Conservation (phyloP, 1,140 invertebrate species). For the Ips nitidus region DNA sequence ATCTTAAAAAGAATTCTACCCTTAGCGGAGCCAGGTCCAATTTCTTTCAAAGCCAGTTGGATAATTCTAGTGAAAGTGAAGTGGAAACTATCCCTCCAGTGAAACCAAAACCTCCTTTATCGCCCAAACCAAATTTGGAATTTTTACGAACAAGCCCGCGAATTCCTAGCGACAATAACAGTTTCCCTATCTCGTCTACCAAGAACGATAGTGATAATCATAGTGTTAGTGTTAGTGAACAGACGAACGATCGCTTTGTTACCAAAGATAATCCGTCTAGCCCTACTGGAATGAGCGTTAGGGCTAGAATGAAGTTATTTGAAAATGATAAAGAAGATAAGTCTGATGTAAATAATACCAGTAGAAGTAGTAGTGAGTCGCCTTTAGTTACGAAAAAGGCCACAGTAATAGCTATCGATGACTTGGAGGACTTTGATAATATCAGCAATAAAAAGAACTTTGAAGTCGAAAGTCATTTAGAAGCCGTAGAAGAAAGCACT, state of each 20-base stretch:
- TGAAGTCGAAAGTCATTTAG: slow-evolving; percentile 7
- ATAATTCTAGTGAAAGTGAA: slow-evolving; percentile 34
- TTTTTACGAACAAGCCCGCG: neutral
- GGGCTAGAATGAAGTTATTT: slow-evolving; percentile 46
- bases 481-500: slow-evolving; percentile 2
- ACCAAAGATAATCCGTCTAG: slow-evolving; percentile 48
- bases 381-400: slow-evolving; percentile 17
- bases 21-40: slow-evolving; percentile 46
- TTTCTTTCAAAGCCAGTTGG: slow-evolving; percentile 52
- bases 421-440: slow-evolving; percentile 37
- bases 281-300: slow-evolving; percentile 38
- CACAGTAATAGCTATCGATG: slow-evolving; percentile 32
- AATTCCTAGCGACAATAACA: slow-evolving; percentile 34
- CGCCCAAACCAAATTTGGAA: neutral
- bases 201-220: slow-evolving; percentile 34
- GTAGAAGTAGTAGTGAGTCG: neutral
- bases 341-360: slow-evolving; percentile 42
- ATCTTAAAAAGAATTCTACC: slow-evolving; percentile 33
- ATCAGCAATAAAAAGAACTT: slow-evolving; percentile 25
- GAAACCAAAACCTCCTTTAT: slow-evolving; percentile 8
- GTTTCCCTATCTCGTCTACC: slow-evolving; percentile 30
- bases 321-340: slow-evolving; percentile 42
- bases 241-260: slow-evolving; percentile 45
- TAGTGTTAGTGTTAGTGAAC: slow-evolving; percentile 43
- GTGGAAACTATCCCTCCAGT: neutral